Conservation (phyloP, 2,888 invertebrate species). For the Plebejus anna region DNA sequence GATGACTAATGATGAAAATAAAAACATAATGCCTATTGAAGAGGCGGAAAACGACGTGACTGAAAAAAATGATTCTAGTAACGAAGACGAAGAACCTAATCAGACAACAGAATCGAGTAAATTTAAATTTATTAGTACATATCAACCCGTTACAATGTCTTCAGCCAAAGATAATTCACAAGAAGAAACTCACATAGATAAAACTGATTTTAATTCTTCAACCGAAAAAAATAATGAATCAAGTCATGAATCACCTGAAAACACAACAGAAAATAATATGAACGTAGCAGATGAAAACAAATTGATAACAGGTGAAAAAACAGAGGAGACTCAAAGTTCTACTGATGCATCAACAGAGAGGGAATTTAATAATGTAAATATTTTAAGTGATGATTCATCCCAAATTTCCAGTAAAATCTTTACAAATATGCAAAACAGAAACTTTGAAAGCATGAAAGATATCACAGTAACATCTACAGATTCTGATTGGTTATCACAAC, state of each 20-base stretch:
- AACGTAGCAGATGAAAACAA: slow-evolving; percentile 43
- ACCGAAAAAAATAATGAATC: slow-evolving; percentile 43
- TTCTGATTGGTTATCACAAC: slow-evolving; percentile 65
- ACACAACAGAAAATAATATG: not conserved
- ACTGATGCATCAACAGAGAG: slow-evolving; percentile 35
- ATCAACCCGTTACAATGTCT: slow-evolving; percentile 22
- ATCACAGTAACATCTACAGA: slow-evolving; percentile 40
- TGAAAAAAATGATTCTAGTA: not conserved
- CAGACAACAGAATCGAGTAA: slow-evolving; percentile 26
- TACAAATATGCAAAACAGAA: slow-evolving; percentile 30
- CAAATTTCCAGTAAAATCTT: not conserved
- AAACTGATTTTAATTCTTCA: slow-evolving; percentile 35
- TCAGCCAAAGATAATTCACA: slow-evolving; percentile 32
- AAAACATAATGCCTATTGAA: not conserved
- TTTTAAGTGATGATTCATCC: slow-evolving; percentile 35
- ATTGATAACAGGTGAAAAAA: slow-evolving; percentile 46
- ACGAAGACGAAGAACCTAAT: slow-evolving; percentile 1
- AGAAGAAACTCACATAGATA: slow-evolving; percentile 32
- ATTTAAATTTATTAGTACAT: slow-evolving; percentile 29
- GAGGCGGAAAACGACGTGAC: not conserved
- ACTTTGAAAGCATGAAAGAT: slow-evolving; percentile 39
- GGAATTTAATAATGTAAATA: slow-evolving; percentile 30
- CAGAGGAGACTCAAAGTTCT: slow-evolving; percentile 28
- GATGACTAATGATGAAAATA: slow-evolving; percentile 16
- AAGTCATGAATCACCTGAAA: not conserved